phyloP scores from a whole-genome alignment of 2,797 vertebrate species.

The Tragelaphus oryx region DNA sequence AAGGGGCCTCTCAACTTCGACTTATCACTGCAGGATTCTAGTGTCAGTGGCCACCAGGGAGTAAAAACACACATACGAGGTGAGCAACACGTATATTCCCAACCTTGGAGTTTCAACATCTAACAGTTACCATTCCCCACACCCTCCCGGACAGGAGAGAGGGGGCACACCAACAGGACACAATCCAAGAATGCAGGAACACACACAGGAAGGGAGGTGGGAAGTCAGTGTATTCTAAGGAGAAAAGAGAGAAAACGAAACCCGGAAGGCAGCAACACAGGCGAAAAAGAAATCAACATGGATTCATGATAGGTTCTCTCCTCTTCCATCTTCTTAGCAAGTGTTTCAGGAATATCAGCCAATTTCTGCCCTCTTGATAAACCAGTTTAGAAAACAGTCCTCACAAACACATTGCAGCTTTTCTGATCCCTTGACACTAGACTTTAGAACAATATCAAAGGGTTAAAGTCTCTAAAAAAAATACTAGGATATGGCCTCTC shows the following conservation, averaged over 20 bases:
- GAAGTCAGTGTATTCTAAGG: not conserved
- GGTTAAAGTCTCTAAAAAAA: not conserved
- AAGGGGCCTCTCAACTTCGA: constrained; percentile 77
- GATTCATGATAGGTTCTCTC: not conserved
- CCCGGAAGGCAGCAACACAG: not conserved
- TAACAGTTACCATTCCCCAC: constrained; percentile 2
- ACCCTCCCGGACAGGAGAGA: not conserved
- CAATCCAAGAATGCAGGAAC: not conserved
- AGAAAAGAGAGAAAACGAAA: not conserved
- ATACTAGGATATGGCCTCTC: not conserved
- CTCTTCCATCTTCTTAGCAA: not conserved
- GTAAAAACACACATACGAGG: constrained; percentile 45
- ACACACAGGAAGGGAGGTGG: not conserved
- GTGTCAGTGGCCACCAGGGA: constrained; percentile 37
- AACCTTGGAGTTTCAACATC: not conserved
- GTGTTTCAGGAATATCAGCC: not conserved
- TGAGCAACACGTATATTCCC: not conserved
- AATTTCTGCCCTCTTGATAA: constrained; percentile 13
- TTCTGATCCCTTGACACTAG: not conserved
- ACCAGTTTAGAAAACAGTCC: constrained; percentile 17
- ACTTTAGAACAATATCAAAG: constrained; percentile 34
- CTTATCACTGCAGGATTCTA: constrained; percentile 83
- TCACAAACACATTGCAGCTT: not conserved
- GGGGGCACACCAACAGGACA: constrained; percentile 15
- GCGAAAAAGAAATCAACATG: constrained; percentile 24